Percentiles rank a stretch among this genome's conserved stretches.
Conservation (phyloP, 2,888 invertebrate species). For the Andrena camellia region DNA sequence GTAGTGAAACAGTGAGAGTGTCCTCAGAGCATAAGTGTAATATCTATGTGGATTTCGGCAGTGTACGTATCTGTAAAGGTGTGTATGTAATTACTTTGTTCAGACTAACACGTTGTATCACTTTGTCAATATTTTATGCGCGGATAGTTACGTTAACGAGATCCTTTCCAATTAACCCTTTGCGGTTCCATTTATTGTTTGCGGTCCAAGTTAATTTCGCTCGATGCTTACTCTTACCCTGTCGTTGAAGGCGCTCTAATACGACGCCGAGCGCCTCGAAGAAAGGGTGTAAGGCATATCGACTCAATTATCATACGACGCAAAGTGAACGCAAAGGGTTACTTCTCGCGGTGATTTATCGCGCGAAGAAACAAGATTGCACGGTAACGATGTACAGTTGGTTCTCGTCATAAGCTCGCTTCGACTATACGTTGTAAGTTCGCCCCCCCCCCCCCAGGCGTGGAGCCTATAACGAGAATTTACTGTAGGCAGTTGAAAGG, state of each 20-base stretch:
- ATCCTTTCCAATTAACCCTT: slow-evolving; percentile 32
- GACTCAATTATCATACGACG: background rate
- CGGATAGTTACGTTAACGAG: slow-evolving; percentile 26
- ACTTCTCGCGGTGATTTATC: background rate
- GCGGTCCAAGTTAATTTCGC: background rate
- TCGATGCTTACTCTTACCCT: background rate
- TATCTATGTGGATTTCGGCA: slow-evolving; percentile 30
- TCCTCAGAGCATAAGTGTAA: slow-evolving; percentile 28
- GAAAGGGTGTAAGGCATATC: background rate
- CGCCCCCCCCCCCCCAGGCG: too few species aligned
- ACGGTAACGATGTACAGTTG: background rate
- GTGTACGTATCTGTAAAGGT: slow-evolving; percentile 46
- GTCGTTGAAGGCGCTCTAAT: background rate
- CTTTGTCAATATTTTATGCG: slow-evolving; percentile 30
- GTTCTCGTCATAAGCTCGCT: background rate
- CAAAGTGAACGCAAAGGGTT: slow-evolving; percentile 37
- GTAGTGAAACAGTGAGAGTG: slow-evolving; percentile 27
- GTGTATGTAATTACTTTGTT: slow-evolving; percentile 23
- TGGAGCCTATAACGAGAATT: too few species aligned
- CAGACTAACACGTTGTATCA: slow-evolving; percentile 35
- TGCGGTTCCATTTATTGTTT: slow-evolving; percentile 19
- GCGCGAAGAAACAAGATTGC: background rate
- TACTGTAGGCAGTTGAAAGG: background rate
- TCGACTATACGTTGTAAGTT: too few species aligned
- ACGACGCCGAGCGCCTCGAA: background rate